These are phyloP conservation scores for Neodon shergylaensis DNA, from an alignment of 2,113 vertebrate species.

Conservation along the genomic window DNA sequence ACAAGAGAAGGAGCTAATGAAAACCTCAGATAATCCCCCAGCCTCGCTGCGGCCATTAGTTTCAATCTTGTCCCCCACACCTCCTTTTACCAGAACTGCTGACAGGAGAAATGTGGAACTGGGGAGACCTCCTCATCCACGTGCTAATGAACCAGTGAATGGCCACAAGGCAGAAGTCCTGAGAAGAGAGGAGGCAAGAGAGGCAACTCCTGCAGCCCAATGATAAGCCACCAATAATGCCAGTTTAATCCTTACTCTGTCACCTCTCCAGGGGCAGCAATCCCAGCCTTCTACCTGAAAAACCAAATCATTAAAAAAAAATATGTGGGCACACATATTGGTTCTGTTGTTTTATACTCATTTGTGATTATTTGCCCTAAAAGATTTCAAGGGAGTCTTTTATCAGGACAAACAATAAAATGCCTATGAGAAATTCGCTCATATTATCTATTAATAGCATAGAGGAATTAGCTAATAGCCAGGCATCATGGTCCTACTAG, in stretches of 20 bases:
- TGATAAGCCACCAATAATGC: not conserved
- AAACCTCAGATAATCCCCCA: slow-evolving; percentile 45
- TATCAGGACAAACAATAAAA: slow-evolving; percentile 62
- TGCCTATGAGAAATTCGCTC: slow-evolving; percentile 37
- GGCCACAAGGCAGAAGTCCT: slow-evolving; percentile 10
- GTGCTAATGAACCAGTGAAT: slow-evolving; percentile 49
- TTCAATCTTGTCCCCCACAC: slow-evolving; percentile 48
- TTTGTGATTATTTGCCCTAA: slow-evolving; percentile 61
- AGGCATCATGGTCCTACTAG: slow-evolving; percentile 76
- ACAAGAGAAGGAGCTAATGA: slow-evolving; percentile 12
- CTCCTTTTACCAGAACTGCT: slow-evolving; percentile 25
- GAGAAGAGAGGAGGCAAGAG: not conserved
- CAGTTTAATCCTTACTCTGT: not conserved
- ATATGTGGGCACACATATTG: not conserved
- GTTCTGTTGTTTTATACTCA: slow-evolving; percentile 50
- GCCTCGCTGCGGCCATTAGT: slow-evolving; percentile 42
- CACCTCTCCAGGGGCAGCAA: not conserved
- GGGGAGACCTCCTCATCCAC: not conserved
- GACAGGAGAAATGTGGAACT: slow-evolving; percentile 14
- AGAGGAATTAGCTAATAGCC: slow-evolving; percentile 74
- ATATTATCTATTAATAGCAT: slow-evolving; percentile 77
- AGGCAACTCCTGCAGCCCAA: not conserved
- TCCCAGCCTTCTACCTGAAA: not conserved
- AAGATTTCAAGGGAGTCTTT: slow-evolving; percentile 48
- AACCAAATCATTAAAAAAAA: slow-evolving; percentile 34